Conservation (phyloP, 2,113 vertebrate species). For the Colaptes auratus region DNA sequence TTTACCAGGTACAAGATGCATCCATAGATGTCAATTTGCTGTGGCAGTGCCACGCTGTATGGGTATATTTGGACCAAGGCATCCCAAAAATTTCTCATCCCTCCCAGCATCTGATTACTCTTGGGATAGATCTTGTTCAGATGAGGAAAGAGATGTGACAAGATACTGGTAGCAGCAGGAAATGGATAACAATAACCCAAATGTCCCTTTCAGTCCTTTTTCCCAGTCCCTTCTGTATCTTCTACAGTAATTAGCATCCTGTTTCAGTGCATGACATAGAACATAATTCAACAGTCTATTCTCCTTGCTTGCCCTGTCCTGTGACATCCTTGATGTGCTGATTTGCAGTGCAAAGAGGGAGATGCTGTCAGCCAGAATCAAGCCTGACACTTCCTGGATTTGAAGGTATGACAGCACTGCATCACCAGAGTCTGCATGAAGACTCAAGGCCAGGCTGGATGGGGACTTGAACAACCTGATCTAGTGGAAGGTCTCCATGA, state of each 20-base stretch:
- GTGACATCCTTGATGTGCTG: background rate
- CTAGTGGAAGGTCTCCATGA: background rate
- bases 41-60: background rate
- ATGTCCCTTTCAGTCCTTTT: background rate
- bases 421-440: background rate
- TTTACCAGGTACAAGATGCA: constrained; percentile 13
- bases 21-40: background rate
- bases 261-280: background rate
- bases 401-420: background rate
- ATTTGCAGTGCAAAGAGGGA: background rate
- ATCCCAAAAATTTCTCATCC: background rate
- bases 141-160: background rate
- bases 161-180: background rate
- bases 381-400: background rate
- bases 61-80: background rate
- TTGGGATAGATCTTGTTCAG: background rate
- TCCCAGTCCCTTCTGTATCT: background rate
- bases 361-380: background rate
- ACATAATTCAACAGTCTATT: background rate
- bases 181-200: background rate
- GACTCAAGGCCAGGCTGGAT: background rate
- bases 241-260: background rate
- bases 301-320: background rate
- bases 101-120: background rate
- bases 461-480: background rate